phyloP scores from a whole-genome alignment of 1,140 invertebrate genomes.

The Tetramorium alpestre region DNA sequence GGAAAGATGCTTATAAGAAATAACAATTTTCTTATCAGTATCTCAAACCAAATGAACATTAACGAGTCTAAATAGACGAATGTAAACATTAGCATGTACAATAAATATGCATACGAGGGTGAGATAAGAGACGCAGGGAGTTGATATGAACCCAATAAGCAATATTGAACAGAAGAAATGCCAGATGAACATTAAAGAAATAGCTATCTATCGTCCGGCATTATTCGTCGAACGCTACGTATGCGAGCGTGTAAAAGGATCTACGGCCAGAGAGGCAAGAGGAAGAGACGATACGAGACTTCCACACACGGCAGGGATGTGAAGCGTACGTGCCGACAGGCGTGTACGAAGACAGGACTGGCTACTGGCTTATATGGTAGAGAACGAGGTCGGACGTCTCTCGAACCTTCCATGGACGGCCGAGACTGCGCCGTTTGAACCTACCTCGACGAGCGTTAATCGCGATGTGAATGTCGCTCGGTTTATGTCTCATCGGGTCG shows the following conservation, averaged over 20 bases:
- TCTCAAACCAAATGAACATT: neutral
- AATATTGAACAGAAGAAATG: neutral
- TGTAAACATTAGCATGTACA: neutral
- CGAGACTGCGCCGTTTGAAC: conserved; percentile 37
- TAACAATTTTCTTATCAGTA: neutral
- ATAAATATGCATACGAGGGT: neutral
- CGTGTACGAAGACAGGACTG: conserved; percentile 55
- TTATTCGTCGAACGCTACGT: neutral
- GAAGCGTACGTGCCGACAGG: conserved; percentile 27
- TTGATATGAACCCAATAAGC: neutral
- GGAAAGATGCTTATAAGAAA: neutral
- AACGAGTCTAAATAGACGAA: neutral
- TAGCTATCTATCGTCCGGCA: too few species aligned
- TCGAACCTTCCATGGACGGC: conserved; percentile 66
- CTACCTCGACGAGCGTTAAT: conserved; percentile 14
- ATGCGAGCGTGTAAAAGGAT: neutral
- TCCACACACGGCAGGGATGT: conserved; percentile 29
- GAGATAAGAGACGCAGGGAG: conserved; percentile 1
- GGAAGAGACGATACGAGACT: conserved; percentile 27
- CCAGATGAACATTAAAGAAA: neutral
- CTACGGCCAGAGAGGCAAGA: neutral
- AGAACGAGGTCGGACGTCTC: conserved; percentile 74
- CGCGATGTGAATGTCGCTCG: neutral
- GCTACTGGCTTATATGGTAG: conserved; percentile 49
- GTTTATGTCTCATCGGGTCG: neutral